Evolutionary conservation across 2,888 invertebrate genomes (phyloP), one percentile per base, ranked within the genome.

Genomic region (Villa cingulata): DNA sequence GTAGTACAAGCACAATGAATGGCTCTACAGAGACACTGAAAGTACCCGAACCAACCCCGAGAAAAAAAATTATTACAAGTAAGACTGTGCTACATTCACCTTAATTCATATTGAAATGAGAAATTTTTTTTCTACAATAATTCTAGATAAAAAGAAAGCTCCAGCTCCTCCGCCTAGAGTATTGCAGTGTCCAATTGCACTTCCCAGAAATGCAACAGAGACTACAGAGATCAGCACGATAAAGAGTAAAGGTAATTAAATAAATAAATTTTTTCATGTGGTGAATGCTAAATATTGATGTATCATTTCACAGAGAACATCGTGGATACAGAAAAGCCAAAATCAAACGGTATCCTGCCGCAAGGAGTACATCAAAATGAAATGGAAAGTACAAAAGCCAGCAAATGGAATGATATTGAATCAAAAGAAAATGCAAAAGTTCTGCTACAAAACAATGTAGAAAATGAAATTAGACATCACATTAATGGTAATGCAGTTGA

Each of bases 31-130:
- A 46, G 23, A 41, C 42, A 29, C 37, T 42, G 34, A 52, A 53
- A 39, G 51, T 59, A 4, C 68, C 69, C 1, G 68, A 66, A 46
- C 69, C 68, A 10, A 62, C 62, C 27, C 68, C 67, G 1, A 58
- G 68, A 15, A 66, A 65, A 32, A 60, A 59, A 14, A 51, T 65
- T 16, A 45, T 60, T 18, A 41, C 37, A 20, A 43, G 55, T 55
- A 45, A 40, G 37, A 29, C 9, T 32, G 29, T 3, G 7, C 7
- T n/a, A n/a, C n/a, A n/a, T n/a, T n/a, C n/a, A n/a, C n/a, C n/a
- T n/a, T n/a, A n/a, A n/a, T n/a, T n/a, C n/a, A n/a, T n/a, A n/a
- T n/a, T n/a, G n/a, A n/a, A n/a, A n/a, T n/a, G n/a, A n/a, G 27
- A n/a, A 27, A 27, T 27, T 32, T 32, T 32, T 32, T 12, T 9